Evolutionary conservation across 2,113 vertebrate species (phyloP), one percentile per base, ranked within the genome.

Genomic region (Corynorhinus townsendii): DNA sequence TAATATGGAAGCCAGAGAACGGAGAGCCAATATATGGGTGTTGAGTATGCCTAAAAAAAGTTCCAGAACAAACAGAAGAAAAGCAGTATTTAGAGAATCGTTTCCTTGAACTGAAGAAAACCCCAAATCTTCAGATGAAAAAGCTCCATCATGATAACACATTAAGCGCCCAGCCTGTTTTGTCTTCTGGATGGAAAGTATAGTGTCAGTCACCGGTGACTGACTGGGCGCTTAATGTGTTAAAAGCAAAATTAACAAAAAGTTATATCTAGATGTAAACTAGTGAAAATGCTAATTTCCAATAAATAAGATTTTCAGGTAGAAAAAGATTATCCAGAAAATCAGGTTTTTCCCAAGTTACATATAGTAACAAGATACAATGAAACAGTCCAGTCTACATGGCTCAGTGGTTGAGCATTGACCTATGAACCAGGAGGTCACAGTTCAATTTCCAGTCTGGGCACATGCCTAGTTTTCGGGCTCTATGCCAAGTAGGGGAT

Each of bases 181-280:
- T 52, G 16, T 17, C 52, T 52, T 52, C 52, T 19, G 52, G 52
- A 52, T 52, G 52, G 17, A 52, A 52, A 52, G 52, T 17, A 52
- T 52, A 52, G 49, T 52, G 49, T 52, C 49, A 52, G 49, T 52
- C 49, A 52, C 49, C 49, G 17, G 49, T 52, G 52, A 52, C 52
- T 52, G 17, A 49, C 49, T 16, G 49, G 15, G 16, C 17, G 17
- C 17, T 19, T 52, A 52, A 19, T 7, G 6, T 19, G 52, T 52
- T 83, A 85, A 80, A 66, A 15, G 26, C 14, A 89, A 94, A 94
- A 49, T 72, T 66, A 54, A 96, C 5, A 77, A 76, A 87, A 91
- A 85, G 6, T 73, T 73, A 56, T 81, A 92, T 11, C n/a, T 85
- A 59, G 26, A 94, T 43, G 0, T 49, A 89, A 96, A 94, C 17